Conservation (phyloP, 2,113 vertebrate species). For the Seriola dumerili region DNA sequence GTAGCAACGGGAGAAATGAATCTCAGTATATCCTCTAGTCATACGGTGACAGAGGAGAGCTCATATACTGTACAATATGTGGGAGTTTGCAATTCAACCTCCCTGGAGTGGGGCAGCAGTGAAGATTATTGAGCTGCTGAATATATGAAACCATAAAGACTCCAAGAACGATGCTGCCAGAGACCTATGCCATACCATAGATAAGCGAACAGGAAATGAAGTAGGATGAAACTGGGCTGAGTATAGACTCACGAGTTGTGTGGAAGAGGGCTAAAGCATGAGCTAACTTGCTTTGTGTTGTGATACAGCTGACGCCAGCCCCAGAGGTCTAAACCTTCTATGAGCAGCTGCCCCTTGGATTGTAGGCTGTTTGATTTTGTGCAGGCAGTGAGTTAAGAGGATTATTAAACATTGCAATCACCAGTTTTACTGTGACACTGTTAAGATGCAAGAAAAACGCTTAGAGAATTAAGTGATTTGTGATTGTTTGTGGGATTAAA, state of each 20-base stretch:
- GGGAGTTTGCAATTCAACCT: constrained; percentile 51
- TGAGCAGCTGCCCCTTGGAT: constrained; percentile 40
- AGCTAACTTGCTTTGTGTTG: constrained; percentile 19
- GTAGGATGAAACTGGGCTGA: constrained; percentile 4
- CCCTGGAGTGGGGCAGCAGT: constrained; percentile 34
- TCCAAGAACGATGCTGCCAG: constrained; percentile 36
- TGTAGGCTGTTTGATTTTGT: constrained; percentile 42
- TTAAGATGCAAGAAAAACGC: constrained; percentile 63
- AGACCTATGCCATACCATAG: constrained; percentile 33
- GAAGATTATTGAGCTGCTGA: constrained; percentile 41
- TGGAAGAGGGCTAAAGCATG: constrained; percentile 27
- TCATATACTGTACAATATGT: constrained; percentile 46
- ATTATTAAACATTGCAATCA: constrained; percentile 67
- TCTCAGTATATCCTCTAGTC: constrained; percentile 32
- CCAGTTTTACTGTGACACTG: constrained; percentile 52
- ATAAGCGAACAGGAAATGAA: constrained; percentile 63
- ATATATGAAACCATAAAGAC: constrained; percentile 43
- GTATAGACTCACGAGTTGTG: constrained; percentile 11
- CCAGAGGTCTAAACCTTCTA: constrained; percentile 30
- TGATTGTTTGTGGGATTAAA: constrained; percentile 69
- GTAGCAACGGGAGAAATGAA: constrained; percentile 45
- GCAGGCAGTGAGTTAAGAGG: constrained; percentile 66
- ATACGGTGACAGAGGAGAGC: constrained; percentile 33
- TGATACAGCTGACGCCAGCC: constrained; percentile 6
- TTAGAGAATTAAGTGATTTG: constrained; percentile 71